Base-by-base conservation (phyloP, 2,888 invertebrate species). In the Bombyx huttoni region DNA sequence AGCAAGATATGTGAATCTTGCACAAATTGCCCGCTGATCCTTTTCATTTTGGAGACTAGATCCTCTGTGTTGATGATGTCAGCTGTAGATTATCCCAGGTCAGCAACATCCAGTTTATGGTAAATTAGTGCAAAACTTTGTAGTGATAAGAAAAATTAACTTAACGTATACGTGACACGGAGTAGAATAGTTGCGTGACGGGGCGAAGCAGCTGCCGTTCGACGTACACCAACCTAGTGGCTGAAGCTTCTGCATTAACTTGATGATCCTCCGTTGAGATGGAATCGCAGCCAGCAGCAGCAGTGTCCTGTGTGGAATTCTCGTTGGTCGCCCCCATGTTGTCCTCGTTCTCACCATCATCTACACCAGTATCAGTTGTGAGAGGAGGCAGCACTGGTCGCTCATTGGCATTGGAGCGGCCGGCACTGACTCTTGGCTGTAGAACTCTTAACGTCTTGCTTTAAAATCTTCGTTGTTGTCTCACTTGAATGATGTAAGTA, bases 211-310 rank as follows among this genome's bases (percentile, higher is more conserved):
- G 71, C 76, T 79, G 73, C 75, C 78, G 70, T 74, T 78, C 82
- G 79, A 67, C 80, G 75, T 74, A 73, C 83, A 88, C 88, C 87
- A 88, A 88, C 88, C 88, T 88, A 88, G 76, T 81, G 81, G 84
- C 78, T 64, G 81, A 69, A 58, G 77, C 78, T 73, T 84, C 87
- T 65, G 72, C 66, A 70, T 73, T 82, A 75, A 76, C 81, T 81
- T 81, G 77, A 62, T 74, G 75, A 56, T 75, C 73, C 68, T 77
- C 78, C 49, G 73, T 68, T 7, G 79, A 67, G 61, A 69, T 70
- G 59, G 67, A 63, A 67, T 75, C 75, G 35, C 68, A 63, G 48
- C 71, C 65, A 49, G 71, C 63, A 48, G 70, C 67, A 57, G 71
- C 59, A 68, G 71, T 73, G 58, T 71, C 67, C 48, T 72, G 71